A percentile compares a stretch with the other conserved stretches of the same genome.
Conservation (phyloP, 1,140 invertebrate species). For the Neodiprion fabricii region DNA sequence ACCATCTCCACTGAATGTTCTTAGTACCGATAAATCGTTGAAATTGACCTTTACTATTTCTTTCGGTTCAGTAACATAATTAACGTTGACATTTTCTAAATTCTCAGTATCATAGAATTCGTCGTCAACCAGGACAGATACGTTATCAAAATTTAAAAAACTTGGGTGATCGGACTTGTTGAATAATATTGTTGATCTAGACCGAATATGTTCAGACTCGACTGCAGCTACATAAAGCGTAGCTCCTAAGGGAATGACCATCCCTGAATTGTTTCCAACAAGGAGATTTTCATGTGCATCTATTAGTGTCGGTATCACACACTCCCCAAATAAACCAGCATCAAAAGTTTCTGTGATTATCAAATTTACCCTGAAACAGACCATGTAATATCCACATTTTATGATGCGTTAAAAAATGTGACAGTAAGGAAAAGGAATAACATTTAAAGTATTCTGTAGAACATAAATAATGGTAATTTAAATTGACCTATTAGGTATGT, state of each 20-base stretch:
- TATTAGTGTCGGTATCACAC: slow-evolving; percentile 69
- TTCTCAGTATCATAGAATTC: slow-evolving; percentile 76
- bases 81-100: slow-evolving; percentile 65
- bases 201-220: slow-evolving; percentile 54
- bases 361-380: slow-evolving; percentile 64
- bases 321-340: slow-evolving; percentile 78
- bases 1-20: slow-evolving; percentile 52
- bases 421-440: too few species aligned
- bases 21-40: slow-evolving; percentile 64
- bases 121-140: slow-evolving; percentile 45
- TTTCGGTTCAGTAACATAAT: slow-evolving; percentile 66
- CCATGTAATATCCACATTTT: slow-evolving; percentile 1
- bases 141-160: slow-evolving; percentile 39
- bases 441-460: too few species aligned
- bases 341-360: slow-evolving; percentile 82
- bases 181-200: slow-evolving; percentile 39
- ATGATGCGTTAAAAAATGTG: too few species aligned
- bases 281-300: slow-evolving; percentile 73
- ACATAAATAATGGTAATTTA: neutral
- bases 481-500: slow-evolving; percentile 60
- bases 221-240: slow-evolving; percentile 67
- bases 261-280: slow-evolving; percentile 48
- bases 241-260: slow-evolving; percentile 69
- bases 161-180: slow-evolving; percentile 29
- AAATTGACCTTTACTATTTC: slow-evolving; percentile 71